Percentiles rank a stretch among this genome's conserved stretches.
phyloP scores from a whole-genome alignment of 2,797 vertebrate genomes.

The Pangasius mekongensis region DNA sequence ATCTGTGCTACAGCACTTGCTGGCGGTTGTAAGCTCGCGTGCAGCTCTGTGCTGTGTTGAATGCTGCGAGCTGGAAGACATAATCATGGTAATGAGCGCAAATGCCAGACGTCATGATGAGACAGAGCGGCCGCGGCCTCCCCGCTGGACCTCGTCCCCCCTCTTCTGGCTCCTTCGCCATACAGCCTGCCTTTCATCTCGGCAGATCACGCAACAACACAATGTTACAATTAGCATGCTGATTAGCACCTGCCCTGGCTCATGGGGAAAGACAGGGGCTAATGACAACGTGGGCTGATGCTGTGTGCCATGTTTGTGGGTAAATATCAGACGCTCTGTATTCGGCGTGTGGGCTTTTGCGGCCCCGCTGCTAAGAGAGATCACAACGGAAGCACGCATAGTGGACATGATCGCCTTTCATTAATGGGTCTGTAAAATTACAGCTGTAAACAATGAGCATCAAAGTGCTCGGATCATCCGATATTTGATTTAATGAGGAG shows the following conservation, averaged over 20 bases:
- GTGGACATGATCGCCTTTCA: constrained; percentile 37
- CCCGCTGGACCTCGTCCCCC: constrained; percentile 32
- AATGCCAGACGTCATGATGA: constrained; percentile 46
- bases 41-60: constrained; percentile 37
- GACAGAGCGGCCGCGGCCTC: constrained; percentile 14
- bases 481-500: constrained; percentile 52
- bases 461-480: constrained; percentile 47
- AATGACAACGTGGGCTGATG: constrained; percentile 52
- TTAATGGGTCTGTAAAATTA: constrained; percentile 49
- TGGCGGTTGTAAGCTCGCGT: constrained; percentile 14
- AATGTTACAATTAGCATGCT: constrained; percentile 62
- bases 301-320: constrained; percentile 52
- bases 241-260: constrained; percentile 62
- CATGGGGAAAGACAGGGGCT: constrained; percentile 54
- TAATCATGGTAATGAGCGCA: constrained; percentile 59
- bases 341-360: constrained; percentile 27
- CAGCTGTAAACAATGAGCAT: constrained; percentile 49
- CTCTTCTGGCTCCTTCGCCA: constrained; percentile 33
- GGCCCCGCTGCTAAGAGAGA: constrained; percentile 42
- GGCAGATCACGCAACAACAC: constrained; percentile 49
- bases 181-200: constrained; percentile 50
- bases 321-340: constrained; percentile 55
- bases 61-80: constrained; percentile 46
- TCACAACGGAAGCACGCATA: constrained; percentile 31
- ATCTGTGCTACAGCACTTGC: constrained; percentile 24